Percentiles rank a stretch among this genome's conserved stretches.
phyloP scores from a whole-genome alignment of 2,888 invertebrate species.

The Leucophenga maculata region DNA sequence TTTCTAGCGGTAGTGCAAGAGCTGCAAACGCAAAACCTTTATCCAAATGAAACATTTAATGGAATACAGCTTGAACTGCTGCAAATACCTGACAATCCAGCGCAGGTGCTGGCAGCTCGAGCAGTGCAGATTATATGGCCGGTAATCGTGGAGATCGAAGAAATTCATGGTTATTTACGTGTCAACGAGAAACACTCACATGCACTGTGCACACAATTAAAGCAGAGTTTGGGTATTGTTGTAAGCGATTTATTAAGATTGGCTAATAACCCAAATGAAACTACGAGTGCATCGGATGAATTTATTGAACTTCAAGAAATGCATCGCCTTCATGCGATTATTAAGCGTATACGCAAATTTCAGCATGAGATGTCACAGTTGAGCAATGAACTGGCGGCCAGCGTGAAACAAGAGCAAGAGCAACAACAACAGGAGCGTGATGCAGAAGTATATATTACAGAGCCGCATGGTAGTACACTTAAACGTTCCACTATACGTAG shows the following conservation, averaged over 20 bases:
- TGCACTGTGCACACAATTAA: constrained; percentile 42
- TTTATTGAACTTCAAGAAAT: constrained; percentile 31
- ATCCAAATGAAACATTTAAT: constrained; percentile 37
- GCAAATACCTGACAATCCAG: constrained; percentile 56
- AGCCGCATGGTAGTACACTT: too few relatives aligned
- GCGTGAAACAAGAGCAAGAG: not conserved
- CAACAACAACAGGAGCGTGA: not conserved
- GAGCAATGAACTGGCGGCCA: not conserved
- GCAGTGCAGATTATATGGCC: constrained; percentile 62
- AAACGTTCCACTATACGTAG: constrained; percentile 7
- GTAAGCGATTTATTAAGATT: constrained; percentile 55
- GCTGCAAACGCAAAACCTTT: constrained; percentile 50
- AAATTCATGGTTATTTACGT: constrained; percentile 44
- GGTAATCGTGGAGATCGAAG: constrained; percentile 53
- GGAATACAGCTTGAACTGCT: constrained; percentile 45
- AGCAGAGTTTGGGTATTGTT: constrained; percentile 42
- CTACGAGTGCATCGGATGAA: not conserved
- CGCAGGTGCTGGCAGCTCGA: constrained; percentile 59
- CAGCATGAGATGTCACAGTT: constrained; percentile 42
- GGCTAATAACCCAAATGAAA: constrained; percentile 40
- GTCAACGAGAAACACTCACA: constrained; percentile 44
- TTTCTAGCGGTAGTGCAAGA: constrained; percentile 54
- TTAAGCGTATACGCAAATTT: constrained; percentile 52
- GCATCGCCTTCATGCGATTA: constrained; percentile 49
- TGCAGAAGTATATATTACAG: not conserved